Evolutionary conservation across 23 tunicate genomes (phyloP).

Genomic region (Trididemnum nubilum): DNA sequence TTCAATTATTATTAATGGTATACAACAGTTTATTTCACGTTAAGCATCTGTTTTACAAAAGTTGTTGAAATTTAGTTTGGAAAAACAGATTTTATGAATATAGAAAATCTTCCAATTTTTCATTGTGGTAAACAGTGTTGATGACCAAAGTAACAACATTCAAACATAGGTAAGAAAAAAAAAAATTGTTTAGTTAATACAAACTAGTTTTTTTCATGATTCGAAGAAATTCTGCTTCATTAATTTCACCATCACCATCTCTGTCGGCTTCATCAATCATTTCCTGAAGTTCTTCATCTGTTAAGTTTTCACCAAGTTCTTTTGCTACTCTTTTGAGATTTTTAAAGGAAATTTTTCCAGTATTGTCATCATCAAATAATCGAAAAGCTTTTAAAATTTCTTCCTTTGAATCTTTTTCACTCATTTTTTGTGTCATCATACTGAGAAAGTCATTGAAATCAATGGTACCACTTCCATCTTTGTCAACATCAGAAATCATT

Average conservation of each 20-base stretch:
- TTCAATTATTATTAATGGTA: no score
- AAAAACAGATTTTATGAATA: no score
- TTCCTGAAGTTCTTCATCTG: constrained; percentile 98
- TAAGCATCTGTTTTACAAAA: no score
- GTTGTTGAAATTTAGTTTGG: no score
- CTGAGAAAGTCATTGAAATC: constrained; percentile 96
- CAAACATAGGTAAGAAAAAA: no score
- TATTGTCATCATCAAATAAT: constrained; percentile 99
- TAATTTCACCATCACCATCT: constrained; percentile 99
- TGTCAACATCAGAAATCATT: constrained; percentile 96
- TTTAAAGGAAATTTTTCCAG: constrained; percentile 98
- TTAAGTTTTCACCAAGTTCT: constrained; percentile 95
- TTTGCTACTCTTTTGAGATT: constrained; percentile 96
- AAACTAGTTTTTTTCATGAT: constrained; percentile 99
- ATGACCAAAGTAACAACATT: no score
- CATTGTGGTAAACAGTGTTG: no score
- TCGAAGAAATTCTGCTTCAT: constrained; percentile 93
- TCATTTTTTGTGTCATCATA: constrained; percentile 99
- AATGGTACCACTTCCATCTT: constrained; percentile 95
- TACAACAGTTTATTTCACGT: no score
- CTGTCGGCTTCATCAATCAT: constrained; percentile 99
- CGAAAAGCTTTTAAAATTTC: constrained; percentile 98
- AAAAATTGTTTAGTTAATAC: no score
- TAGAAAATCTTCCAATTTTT: no score
- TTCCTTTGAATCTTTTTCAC: constrained; percentile 97